Conservation (phyloP, 2,888 invertebrate genomes). For the Macropis europaea region DNA sequence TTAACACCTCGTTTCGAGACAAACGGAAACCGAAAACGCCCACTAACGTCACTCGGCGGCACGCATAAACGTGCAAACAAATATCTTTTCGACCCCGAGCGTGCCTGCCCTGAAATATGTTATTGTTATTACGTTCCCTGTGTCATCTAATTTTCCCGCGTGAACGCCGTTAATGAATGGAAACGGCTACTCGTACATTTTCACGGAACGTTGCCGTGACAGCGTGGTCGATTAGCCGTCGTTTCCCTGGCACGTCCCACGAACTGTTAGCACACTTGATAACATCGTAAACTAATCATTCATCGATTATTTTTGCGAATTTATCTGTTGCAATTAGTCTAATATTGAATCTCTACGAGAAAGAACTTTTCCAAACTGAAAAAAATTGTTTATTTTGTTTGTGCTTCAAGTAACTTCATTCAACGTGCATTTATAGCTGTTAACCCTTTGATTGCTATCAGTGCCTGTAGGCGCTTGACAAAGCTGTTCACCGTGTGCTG, state of each 20-base stretch:
- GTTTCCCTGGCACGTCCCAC: not conserved
- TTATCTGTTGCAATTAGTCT: too few relatives aligned
- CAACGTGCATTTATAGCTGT: too few relatives aligned
- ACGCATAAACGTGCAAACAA: constrained; percentile 31
- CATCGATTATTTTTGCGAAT: too few relatives aligned
- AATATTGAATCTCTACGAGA: too few relatives aligned
- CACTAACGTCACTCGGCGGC: constrained; percentile 66
- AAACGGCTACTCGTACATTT: constrained; percentile 31
- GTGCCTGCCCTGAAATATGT: constrained; percentile 29
- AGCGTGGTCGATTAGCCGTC: constrained; percentile 13
- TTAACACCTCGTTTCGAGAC: constrained; percentile 71
- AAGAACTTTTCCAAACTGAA: too few relatives aligned
- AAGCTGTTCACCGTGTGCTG: too few relatives aligned
- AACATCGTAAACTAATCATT: not conserved
- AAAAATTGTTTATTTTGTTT: too few relatives aligned
- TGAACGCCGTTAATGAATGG: constrained; percentile 39
- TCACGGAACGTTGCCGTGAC: constrained; percentile 2
- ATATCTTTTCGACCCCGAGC: constrained; percentile 3
- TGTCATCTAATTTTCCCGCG: constrained; percentile 37
- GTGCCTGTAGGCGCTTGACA: too few relatives aligned
- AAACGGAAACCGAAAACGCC: constrained; percentile 66
- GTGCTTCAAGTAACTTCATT: too few relatives aligned
- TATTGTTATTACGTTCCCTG: constrained; percentile 44
- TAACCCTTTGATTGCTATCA: too few relatives aligned
- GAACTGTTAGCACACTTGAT: not conserved